Evolutionary conservation across 2,113 vertebrate genomes (phyloP), one percentile per base, ranked within the genome.

Genomic region (Orthochromis indermauri): DNA sequence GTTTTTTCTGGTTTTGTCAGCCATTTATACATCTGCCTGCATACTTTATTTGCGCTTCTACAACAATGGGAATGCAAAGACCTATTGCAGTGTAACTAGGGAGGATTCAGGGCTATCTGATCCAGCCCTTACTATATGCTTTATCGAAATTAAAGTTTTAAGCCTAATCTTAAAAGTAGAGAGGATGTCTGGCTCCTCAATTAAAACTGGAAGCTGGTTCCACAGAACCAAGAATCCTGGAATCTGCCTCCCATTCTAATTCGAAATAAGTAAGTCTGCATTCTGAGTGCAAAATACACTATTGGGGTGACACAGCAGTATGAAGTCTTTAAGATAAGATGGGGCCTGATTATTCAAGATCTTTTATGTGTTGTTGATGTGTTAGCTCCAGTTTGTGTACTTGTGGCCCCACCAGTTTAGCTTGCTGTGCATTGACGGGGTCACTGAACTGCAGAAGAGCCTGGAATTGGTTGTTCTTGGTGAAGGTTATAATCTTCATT

Each of bases 381-480:
- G 45, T 53, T 2, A 19, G 4, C 4, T 7, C 53, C 16, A 5
- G n/a, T 14, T 57, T 78, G 6, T 4, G 4, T 19, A 10, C 40
- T n/a, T 66, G 66, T 33, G 13, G 80, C 96, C 98, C 95, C 95
- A 99, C 99, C 96, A 99, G 96, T 95, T 99, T 99, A 89, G 98
- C 98, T 95, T 99, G 98, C 82, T 99, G 98, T 57, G 99, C 98
- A 2, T 99, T 99, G 88, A 98, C 97, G 17, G 99, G 98, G 95
- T 99, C 99, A 7, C 98, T 98, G 94, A 98, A 99, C 90, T 99
- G 99, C 80, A 99, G 97, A 88, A 99, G 97, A 92, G 99, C 98
- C 96, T 99, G 99, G 95, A 99, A 99, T 94, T 99, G 99, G 95
- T 99, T 99, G 95, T 99, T 99, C 97, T 99, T 99, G 90, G 98